A percentile compares a stretch with the other conserved stretches of the same genome.
Conservation (phyloP, 2,888 invertebrate genomes). For the Empis stercorea region DNA sequence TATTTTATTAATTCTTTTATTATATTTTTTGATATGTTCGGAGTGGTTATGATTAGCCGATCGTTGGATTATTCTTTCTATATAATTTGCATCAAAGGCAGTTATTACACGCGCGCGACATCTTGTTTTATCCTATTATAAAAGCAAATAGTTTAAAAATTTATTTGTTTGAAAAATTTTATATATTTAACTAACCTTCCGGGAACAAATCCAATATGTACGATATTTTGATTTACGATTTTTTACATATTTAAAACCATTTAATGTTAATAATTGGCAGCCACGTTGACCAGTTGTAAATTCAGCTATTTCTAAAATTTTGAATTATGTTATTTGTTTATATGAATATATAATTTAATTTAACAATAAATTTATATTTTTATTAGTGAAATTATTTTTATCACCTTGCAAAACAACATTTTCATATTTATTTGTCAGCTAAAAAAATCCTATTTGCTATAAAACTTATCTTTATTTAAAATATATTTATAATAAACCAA, state of each 20-base stretch:
- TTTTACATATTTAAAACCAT: slow-evolving; percentile 31
- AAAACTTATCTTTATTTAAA: too few relatives aligned
- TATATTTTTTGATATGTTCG: too few relatives aligned
- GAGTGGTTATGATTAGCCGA: slow-evolving; percentile 7
- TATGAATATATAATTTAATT: too few relatives aligned
- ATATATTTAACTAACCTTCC: slow-evolving; percentile 24
- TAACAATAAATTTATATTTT: too few relatives aligned
- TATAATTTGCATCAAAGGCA: slow-evolving; percentile 21
- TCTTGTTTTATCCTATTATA: slow-evolving; percentile 26
- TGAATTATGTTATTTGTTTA: background rate
- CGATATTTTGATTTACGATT: slow-evolving; percentile 31
- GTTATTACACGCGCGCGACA: slow-evolving; percentile 32
- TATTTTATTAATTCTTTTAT: too few relatives aligned
- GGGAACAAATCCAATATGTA: slow-evolving; percentile 35
- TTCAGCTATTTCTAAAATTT: slow-evolving; percentile 15
- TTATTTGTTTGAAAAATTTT: too few relatives aligned
- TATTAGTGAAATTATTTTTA: too few relatives aligned
- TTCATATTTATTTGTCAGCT: too few relatives aligned
- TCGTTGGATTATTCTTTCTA: slow-evolving; percentile 27
- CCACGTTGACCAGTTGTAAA: slow-evolving; percentile 35
- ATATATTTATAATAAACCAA: too few relatives aligned
- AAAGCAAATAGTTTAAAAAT: too few relatives aligned
- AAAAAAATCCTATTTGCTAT: too few relatives aligned
- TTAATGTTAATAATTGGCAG: slow-evolving; percentile 25
- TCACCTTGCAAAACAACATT: too few relatives aligned